Evolutionary conservation across 2,888 invertebrate species (phyloP), one percentile per base, ranked within the genome.

Genomic region (Apocheima hispidaria): DNA sequence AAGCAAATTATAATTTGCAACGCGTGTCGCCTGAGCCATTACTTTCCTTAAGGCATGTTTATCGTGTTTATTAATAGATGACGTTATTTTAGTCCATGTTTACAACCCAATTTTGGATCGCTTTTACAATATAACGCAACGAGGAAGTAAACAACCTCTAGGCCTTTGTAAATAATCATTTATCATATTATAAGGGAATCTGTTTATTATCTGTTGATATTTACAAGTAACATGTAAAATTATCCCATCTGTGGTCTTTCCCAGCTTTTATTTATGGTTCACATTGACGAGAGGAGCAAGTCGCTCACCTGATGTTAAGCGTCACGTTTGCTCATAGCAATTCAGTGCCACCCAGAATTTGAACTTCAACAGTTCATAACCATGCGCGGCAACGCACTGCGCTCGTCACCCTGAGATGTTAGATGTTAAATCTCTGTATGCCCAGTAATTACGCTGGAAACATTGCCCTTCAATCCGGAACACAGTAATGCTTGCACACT

Each of bases 81-180:
- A 18, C 1, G 35, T 23, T 49, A 49, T 49, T 49, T 49, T 23
- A 36, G 20, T n/a, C 14, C n/a, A 6, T 48, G 49, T 49, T 36
- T 49, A 49, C 49, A 14, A 21, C 36, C 20, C 35, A 35, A 49
- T 49, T 49, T 36, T 21, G 35, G 49, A 49, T 49, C 7, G 35
- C 7, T 20, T 28, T 23, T 49, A 36, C 46, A 46, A 46, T 30
- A 3, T 46, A 46, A 23, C 12, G 9, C 18, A 20, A 46, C 23
- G 35, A 49, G 35, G 49, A 49, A 49, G 23, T 49, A 35, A 48
- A 48, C 46, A 48, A 23, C 21, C 21, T 49, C 35, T 30, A 33
- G 35, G 16, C 20, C 35, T 33, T 49, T 21, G 35, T 35, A 20
- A 35, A 14, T 49, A 49, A 35, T 1, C 30, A 43, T 38, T 14